Percentiles rank a stretch among this genome's conserved stretches.
Evolutionary conservation across 2,113 vertebrate species (phyloP).

Genomic region (Corythaeola cristata): DNA sequence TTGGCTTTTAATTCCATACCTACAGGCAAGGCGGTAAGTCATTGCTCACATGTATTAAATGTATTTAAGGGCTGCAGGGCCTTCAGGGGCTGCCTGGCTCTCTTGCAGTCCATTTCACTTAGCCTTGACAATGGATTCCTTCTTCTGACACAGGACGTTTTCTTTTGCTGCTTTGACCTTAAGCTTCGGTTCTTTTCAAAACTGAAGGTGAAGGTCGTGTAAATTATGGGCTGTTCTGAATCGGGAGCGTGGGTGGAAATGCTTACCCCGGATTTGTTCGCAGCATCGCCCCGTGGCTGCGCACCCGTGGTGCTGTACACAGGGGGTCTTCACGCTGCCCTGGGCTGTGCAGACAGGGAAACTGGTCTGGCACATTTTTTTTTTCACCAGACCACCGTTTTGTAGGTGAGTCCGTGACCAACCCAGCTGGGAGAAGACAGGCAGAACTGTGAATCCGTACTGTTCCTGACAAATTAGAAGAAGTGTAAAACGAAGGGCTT

Average conservation of each 20-base stretch:
- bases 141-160: constrained; percentile 24
- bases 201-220: not conserved
- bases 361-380: not conserved
- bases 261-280: not conserved
- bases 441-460: not conserved
- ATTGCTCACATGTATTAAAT: constrained; percentile 82
- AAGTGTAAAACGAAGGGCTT: not conserved
- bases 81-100: constrained; percentile 64
- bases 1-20: constrained; percentile 84
- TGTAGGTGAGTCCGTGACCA: not conserved
- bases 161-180: constrained; percentile 48
- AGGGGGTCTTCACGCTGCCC: not conserved
- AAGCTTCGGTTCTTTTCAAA: constrained; percentile 34
- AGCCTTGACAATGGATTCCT: constrained; percentile 66
- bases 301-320: not conserved
- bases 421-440: not conserved
- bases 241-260: not conserved
- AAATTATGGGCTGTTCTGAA: not conserved
- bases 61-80: constrained; percentile 70
- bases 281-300: not conserved
- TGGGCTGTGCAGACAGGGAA: not conserved
- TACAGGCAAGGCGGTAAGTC: constrained; percentile 85
- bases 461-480: not conserved
- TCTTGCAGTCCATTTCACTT: constrained; percentile 16
- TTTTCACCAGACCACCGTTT: not conserved